Evolutionary conservation across 2,113 vertebrate genomes (phyloP), one percentile per base, ranked within the genome.

Genomic region (Nycticorax nycticorax): DNA sequence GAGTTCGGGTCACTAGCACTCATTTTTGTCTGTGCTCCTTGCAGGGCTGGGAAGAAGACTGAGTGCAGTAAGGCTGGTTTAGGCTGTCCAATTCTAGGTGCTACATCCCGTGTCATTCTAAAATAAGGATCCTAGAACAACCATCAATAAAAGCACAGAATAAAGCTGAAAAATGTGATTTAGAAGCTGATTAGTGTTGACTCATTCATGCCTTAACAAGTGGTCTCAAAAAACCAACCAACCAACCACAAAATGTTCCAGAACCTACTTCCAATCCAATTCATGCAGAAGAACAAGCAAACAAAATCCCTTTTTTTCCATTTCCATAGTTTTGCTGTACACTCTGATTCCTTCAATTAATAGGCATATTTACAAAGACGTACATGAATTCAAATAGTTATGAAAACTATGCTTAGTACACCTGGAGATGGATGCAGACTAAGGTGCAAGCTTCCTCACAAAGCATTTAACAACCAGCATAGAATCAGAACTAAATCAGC

Each of bases 11-110:
- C 99, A 15, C 99, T 99, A 96, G 99, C 99, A 8, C 99, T 99
- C 99, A 99, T 99, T 97, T 99, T 99, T 78, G 99, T 99, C 96
- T 99, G 99, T 15, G 99, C 99, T 30, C 99, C 99, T 96, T 99
- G 99, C 72, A 99, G 97, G 20, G 99, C 99, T 2, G 99, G 99
- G 97, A 99, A 99, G 98, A 99, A 99, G 66, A 98, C 98, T 7
- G 99, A 99, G 97, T 99, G 99, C 64, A 99, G 94, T 93, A 99
- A 97, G 37, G 99, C 99, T 7, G 99, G 99, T 92, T 99, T 99
- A 26, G 97, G 98, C 76, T 98, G 99, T 32, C 99, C 98, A 22
- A 99, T 99, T 85, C 99, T 98, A 19, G 99, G 99, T 37, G 99
- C 99, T 3, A 99, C 99, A 28, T 99, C 99, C 1, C 99, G 98